phyloP scores from a whole-genome alignment of 1,140 invertebrate genomes.

The Apolygus lucorum region DNA sequence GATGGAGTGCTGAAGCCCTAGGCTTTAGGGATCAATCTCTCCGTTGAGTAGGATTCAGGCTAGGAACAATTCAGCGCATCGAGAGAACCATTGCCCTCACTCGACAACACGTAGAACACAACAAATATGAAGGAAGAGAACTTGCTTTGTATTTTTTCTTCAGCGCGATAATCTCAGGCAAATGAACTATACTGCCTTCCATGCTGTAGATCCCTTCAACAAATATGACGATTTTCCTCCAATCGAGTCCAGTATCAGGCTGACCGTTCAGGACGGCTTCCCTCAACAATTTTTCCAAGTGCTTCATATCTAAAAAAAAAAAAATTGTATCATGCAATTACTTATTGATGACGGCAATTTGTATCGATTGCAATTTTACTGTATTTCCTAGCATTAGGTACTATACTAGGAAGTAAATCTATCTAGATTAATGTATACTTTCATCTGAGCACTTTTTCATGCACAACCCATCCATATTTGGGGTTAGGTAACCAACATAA shows the following conservation, averaged over 20 bases:
- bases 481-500: not conserved
- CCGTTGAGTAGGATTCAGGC: too few species aligned
- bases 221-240: conserved; percentile 89
- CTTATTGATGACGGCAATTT: too few species aligned
- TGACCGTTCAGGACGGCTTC: conserved; percentile 74
- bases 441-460: too few species aligned
- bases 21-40: too few species aligned
- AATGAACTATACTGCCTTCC: conserved; percentile 90
- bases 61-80: too few species aligned
- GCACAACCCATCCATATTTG: not conserved
- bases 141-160: conserved; percentile 87
- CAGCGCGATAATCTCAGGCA: conserved; percentile 79
- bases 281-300: conserved; percentile 73
- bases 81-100: too few species aligned
- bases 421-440: too few species aligned
- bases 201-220: conserved; percentile 96
- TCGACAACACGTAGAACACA: too few species aligned
- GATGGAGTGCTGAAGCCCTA: too few species aligned
- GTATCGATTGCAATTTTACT: too few species aligned
- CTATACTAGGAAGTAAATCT: too few species aligned
- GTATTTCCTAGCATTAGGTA: too few species aligned
- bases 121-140: not conserved
- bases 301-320: conserved; percentile 57
- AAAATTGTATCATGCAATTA: not conserved
- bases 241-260: conserved; percentile 64